Evolutionary conservation across 2,113 vertebrate species (phyloP), one percentile per base, ranked within the genome.

Genomic region (Thinocorus orbignyianus): DNA sequence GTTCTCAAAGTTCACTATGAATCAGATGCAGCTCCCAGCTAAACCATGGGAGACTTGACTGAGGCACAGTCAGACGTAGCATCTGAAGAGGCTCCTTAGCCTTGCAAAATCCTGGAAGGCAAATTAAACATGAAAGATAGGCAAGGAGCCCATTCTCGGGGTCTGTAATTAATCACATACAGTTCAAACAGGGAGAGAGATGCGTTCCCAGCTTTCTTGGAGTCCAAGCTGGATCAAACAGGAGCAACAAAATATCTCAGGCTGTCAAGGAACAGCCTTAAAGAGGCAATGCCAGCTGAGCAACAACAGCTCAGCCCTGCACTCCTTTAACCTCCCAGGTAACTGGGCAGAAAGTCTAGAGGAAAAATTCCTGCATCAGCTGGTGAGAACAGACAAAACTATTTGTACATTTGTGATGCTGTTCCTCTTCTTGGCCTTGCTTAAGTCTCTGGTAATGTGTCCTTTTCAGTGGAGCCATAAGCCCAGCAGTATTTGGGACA

Each of bases 71-170:
- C 58, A 91, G 60, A 80, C 55, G 28, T 83, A 94, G 93, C 69
- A 96, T 90, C 57, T 6, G 66, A 96, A 95, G 46, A 94, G 51
- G 58, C 37, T 89, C 72, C 61, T 94, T 73, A 93, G 79, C 70
- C 72, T 94, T 92, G 74, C 52, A 90, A 92, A 95, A 92, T 90
- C 78, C 88, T 69, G 58, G 81, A 93, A 96, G 82, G 79, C 92
- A 93, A 95, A 96, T 96, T 95, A 93, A 96, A 94, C 72, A 91
- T 33, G 51, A 91, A 54, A 93, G 61, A 95, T 54, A 94, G 86
- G 58, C 90, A 95, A 95, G 46, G 37, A 94, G 66, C 62, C 92
- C 85, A 23, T 92, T 92, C 81, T 71, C 1, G 1, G 41, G 90
- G 73, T 79, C 81, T 93, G 66, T 90, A 94, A 95, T 97, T 97